Evolutionary conservation across 2,797 vertebrate species (phyloP), one percentile per base, ranked within the genome.

Genomic region (Peromyscus melanophrys): DNA sequence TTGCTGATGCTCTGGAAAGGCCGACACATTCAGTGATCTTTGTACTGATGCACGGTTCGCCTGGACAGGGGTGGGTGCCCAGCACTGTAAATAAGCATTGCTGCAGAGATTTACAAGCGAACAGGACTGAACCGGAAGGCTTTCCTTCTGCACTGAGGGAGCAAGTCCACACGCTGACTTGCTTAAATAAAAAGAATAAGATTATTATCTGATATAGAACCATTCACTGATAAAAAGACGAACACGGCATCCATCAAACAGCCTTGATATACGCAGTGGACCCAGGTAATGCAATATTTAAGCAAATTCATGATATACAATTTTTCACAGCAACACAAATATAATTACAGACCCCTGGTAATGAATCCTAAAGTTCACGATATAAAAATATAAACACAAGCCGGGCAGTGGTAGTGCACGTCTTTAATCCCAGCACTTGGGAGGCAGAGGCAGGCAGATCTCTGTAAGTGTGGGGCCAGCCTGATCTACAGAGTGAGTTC

Each of bases 1-100:
- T 98, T 97, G 96, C 98, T 98, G 98, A 95, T 97, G 97, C 97
- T 98, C 98, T 98, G 98, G 98, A 98, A 98, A 98, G 98, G 97
- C 98, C 94, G 98, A 98, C 91, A 98, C 91, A 96, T 98, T 95
- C 97, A 96, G 88, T 89, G 81, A 96, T 95, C 95, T 43, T 95
- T 96, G 89, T 89, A 98, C 96, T 97, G 98, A 98, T 98, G 98
- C 98, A 99, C 93, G 98, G 97, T 95, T 96, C 78, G 96, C 78
- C 96, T 98, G 37, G 97, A 95, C 55, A 98, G 97, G 81, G 49
- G 49, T 52, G 93, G 52, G 96, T 97, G 97, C 95, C 1, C 96
- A 98, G 98, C 92, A 96, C 96, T 98, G 96, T 97, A 97, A 98
- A 31, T 73, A 98, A 89, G 78, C 49, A 71, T 71, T 95, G 97